Percentiles rank a stretch among this genome's conserved stretches.
These are phyloP conservation scores for Luscinia luscinia DNA, from an alignment of 2,797 vertebrate species.

Conservation along the genomic window DNA sequence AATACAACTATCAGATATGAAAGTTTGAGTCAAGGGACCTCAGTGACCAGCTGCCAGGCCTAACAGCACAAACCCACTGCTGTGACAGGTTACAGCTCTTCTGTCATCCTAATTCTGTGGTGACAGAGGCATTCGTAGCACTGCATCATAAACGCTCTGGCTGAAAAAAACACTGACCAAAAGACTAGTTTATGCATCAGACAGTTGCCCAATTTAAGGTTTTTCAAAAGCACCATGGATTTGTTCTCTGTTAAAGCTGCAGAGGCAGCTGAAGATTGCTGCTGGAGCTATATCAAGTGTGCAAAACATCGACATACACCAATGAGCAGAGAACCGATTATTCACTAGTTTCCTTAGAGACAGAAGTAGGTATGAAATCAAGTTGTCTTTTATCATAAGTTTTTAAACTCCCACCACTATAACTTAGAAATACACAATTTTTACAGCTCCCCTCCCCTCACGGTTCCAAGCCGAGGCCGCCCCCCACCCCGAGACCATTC, in stretches of 20 bases:
- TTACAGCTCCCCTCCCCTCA: not conserved
- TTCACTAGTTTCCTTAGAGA: not conserved
- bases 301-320: not conserved
- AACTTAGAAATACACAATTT: not conserved
- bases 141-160: not conserved
- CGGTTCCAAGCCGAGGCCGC: rapidly evolving
- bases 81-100: not conserved
- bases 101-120: not conserved
- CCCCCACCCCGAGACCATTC: too few species aligned
- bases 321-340: not conserved
- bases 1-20: not conserved
- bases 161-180: not conserved
- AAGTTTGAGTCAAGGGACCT: not conserved
- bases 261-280: not conserved
- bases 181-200: not conserved
- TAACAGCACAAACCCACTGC: not conserved
- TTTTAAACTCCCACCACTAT: not conserved
- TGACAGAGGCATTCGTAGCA: not conserved
- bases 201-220: not conserved
- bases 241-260: not conserved
- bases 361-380: not conserved
- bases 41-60: not conserved
- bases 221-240: not conserved
- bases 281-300: not conserved
- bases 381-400: rapidly evolving